phyloP scores from a whole-genome alignment of 2,888 invertebrate genomes.

The Drosophila algonquin region DNA sequence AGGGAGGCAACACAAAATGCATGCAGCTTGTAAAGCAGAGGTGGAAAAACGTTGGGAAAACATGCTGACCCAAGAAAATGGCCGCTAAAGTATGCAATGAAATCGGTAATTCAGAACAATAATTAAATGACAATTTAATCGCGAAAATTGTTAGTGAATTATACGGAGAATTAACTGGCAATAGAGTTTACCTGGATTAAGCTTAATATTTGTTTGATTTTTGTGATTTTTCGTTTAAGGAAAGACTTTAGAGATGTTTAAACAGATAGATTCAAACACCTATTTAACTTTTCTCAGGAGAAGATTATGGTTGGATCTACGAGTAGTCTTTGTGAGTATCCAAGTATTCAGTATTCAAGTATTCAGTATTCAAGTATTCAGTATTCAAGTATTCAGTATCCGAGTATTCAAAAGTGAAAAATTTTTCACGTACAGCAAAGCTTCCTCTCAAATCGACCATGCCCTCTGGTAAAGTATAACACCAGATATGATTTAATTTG shows the following conservation, averaged over 20 bases:
- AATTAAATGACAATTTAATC: constrained; percentile 40
- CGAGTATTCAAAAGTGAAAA: no score
- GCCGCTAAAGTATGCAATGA: constrained; percentile 23
- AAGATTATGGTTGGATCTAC: no score
- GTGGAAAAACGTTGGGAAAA: constrained; percentile 8
- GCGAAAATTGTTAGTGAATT: constrained; percentile 22
- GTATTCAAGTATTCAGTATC: no score
- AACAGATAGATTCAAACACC: no score
- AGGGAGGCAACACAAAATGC: constrained; percentile 17
- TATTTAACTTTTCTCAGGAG: no score
- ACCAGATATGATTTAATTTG: not conserved
- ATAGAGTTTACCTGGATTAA: constrained; percentile 5
- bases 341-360: no score
- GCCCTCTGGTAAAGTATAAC: not conserved
- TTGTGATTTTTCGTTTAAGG: not conserved
- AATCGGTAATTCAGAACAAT: constrained; percentile 21
- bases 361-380: no score
- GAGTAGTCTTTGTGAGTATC: no score
- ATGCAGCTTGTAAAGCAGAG: not conserved
- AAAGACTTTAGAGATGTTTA: not conserved
- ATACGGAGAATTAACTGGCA: constrained; percentile 1
- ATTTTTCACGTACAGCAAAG: no score
- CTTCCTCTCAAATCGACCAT: no score
- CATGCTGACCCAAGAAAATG: constrained; percentile 1
- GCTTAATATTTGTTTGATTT: constrained; percentile 12